Evolutionary conservation across 2,113 vertebrate genomes (phyloP).

Genomic region (Phocoena phocoena): DNA sequence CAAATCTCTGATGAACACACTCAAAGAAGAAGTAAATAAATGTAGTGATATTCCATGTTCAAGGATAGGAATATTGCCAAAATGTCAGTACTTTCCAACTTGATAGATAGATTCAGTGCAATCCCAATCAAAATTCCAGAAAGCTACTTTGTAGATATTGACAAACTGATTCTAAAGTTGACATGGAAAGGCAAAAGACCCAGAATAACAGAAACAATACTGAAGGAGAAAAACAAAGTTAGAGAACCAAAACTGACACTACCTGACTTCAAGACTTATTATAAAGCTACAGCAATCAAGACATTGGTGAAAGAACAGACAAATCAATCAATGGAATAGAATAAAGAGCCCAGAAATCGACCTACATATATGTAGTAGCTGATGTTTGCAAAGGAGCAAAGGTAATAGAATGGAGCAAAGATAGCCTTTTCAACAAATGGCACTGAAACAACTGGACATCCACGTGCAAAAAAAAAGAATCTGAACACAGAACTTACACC

Average conservation of each 20-base stretch:
- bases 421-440: neutral
- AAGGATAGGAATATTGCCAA: neutral
- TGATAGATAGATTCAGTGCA: neutral
- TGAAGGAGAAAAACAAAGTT: neutral
- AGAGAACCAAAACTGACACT: neutral
- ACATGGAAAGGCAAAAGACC: neutral
- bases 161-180: neutral
- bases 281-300: neutral
- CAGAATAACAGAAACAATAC: neutral
- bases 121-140: neutral
- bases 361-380: neutral
- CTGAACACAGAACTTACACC: neutral
- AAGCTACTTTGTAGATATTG: neutral
- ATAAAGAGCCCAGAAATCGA: neutral
- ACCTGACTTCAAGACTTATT: neutral
- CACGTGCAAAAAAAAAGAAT: neutral
- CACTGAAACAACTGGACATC: neutral
- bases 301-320: neutral
- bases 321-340: neutral
- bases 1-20: neutral
- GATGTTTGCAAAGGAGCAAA: neutral
- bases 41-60: neutral
- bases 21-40: neutral
- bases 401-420: neutral
- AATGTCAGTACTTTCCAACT: neutral